Evolutionary conservation across 2,113 vertebrate species (phyloP), one percentile per base, ranked within the genome.

Genomic region (Peromyscus maniculatus): DNA sequence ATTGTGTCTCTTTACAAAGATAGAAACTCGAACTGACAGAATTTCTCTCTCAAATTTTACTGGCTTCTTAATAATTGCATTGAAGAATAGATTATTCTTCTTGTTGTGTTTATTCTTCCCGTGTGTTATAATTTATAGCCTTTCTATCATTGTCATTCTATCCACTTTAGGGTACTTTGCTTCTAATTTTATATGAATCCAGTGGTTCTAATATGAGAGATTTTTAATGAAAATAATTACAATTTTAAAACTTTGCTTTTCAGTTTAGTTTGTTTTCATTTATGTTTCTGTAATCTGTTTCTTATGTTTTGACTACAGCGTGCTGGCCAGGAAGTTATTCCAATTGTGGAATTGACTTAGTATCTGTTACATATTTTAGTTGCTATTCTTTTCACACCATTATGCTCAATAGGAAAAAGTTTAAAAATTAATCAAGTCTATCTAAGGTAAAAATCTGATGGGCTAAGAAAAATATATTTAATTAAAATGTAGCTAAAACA

Each of bases 251-350:
- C 1, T 39, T 2, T 55, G 11, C 43, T 79, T 75, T 92, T 84
- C 2, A 31, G 67, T 79, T 96, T 79, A 21, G 43, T 93, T 93
- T 94, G 11, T 66, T 96, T 94, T 36, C 1, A 36, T 1, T 69
- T 91, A 46, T 91, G 4, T 74, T 93, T 52, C 39, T 71, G 31
- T 64, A 83, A 96, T 91, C 24, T 93, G 67, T 92, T 78, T 82
- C 16, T 9, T 92, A 6, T 0, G 39, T 49, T 49, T 8, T 78
- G 21, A 79, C 19, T 49, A 86, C 4, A 66, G 66, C 74, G 52
- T 72, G 36, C 2, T 55, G 5, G 3, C 2, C 59, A 46, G 11
- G 6, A 1, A 77, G 24, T 94, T 69, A 78, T 12, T 67, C 28
- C 31, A 66, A 66, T 93, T 71, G 11, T 10, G 3, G 1, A 88